A percentile compares a stretch with the other conserved stretches of the same genome.
Evolutionary conservation across 1,140 invertebrate genomes (phyloP).

Genomic region (Drosophila cardini): DNA sequence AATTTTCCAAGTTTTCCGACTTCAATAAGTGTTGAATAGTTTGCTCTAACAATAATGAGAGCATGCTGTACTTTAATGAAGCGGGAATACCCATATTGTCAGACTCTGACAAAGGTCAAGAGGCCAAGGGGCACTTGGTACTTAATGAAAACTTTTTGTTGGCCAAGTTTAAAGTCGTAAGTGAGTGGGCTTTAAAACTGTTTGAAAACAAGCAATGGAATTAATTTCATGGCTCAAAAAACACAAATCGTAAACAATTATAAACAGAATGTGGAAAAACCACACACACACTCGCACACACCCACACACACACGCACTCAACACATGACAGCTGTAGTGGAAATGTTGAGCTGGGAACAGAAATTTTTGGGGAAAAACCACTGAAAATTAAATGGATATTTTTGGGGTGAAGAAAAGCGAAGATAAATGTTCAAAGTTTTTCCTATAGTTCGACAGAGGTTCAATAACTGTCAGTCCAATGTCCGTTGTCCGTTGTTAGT

Average conservation of each 20-base stretch:
- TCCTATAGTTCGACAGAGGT: neutral
- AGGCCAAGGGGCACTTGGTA: slow-evolving; percentile 16
- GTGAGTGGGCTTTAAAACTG: neutral
- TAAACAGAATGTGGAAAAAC: slow-evolving; percentile 38
- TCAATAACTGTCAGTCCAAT: slow-evolving; percentile 7
- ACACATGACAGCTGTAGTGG: slow-evolving; percentile 6
- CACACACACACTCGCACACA: slow-evolving; percentile 29
- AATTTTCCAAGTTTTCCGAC: too few relatives aligned
- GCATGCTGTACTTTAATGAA: slow-evolving; percentile 6
- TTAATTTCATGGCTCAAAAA: slow-evolving; percentile 78
- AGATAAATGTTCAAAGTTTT: slow-evolving; percentile 15
- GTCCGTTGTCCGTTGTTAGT: too few relatives aligned
- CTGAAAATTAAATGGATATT: slow-evolving; percentile 49
- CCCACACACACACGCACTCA: neutral
- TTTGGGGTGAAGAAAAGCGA: slow-evolving; percentile 11
- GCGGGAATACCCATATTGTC: neutral
- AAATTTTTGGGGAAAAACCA: slow-evolving; percentile 20
- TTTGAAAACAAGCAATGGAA: slow-evolving; percentile 43
- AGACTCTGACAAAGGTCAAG: slow-evolving; percentile 7
- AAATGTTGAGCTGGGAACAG: neutral
- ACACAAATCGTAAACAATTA: slow-evolving; percentile 74
- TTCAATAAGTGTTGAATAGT: too few relatives aligned
- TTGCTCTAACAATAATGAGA: neutral
- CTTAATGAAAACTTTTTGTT: slow-evolving; percentile 9
- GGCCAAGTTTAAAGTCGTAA: slow-evolving; percentile 7